phyloP scores from a whole-genome alignment of 2,888 invertebrate species.

The Eumerus sabulonum region DNA sequence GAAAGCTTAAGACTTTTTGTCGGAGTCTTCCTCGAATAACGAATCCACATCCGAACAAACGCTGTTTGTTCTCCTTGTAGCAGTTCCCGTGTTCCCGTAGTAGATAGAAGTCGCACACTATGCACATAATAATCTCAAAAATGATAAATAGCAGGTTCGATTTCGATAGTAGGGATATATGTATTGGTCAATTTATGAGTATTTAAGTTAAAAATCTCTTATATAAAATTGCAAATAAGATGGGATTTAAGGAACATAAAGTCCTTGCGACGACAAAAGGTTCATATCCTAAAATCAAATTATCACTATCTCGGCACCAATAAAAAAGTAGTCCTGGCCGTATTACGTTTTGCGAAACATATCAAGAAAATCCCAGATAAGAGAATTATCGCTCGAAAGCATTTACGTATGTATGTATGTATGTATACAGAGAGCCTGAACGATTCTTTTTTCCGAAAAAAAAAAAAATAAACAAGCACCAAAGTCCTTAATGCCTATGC shows the following conservation, averaged over 20 bases:
- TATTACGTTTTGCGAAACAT: constrained; percentile 60
- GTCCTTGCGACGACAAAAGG: constrained; percentile 28
- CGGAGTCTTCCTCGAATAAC: no score
- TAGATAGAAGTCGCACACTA: no score
- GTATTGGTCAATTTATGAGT: no score
- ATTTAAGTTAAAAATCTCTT: no score
- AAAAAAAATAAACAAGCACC: constrained; percentile 42
- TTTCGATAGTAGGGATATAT: no score
- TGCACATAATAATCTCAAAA: no score
- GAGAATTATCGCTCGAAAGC: constrained; percentile 63
- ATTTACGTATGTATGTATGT: constrained; percentile 27
- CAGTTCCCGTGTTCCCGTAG: no score
- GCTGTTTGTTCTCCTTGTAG: no score
- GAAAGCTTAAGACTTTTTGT: no score
- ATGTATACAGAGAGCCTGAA: constrained; percentile 46
- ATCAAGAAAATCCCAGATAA: constrained; percentile 62
- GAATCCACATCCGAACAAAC: no score
- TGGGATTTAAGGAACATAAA: constrained; percentile 38
- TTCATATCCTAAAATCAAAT: constrained; percentile 22
- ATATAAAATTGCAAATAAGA: constrained; percentile 34
- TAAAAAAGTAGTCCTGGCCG: constrained; percentile 39
- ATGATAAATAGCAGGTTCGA: no score
- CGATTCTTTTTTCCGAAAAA: constrained; percentile 51
- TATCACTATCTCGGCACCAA: constrained; percentile 38
- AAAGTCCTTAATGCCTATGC: background rate